phyloP scores from a whole-genome alignment of 2,113 vertebrate genomes.

The Ornithorhynchus anatinus region DNA sequence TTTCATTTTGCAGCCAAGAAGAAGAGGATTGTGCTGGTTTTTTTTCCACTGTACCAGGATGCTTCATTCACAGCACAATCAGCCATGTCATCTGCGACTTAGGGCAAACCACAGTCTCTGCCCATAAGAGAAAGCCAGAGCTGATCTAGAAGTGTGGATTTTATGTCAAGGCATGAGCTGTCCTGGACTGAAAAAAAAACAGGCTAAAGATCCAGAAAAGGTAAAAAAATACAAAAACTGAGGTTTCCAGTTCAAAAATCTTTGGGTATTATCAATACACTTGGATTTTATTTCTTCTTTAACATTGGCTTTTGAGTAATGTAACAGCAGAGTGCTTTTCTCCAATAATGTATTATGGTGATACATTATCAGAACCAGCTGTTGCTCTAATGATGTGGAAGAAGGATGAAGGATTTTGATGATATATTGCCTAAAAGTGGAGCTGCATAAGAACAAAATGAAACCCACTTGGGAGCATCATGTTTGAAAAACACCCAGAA shows the following conservation, averaged over 20 bases:
- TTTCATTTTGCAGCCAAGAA: too few species aligned
- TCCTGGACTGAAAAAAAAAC: neutral
- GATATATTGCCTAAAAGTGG: conserved; percentile 24
- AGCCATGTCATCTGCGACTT: too few species aligned
- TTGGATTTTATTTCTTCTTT: neutral
- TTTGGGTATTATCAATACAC: neutral
- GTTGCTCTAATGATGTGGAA: conserved; percentile 26
- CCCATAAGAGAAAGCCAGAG: too few species aligned
- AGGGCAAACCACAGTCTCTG: too few species aligned
- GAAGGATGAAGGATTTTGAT: conserved; percentile 11
- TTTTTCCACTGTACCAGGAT: too few species aligned
- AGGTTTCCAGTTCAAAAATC: neutral
- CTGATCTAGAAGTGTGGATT: too few species aligned
- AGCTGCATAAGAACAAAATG: neutral
- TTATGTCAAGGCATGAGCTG: neutral
- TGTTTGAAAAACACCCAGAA: neutral
- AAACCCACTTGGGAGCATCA: neutral
- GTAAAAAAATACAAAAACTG: neutral
- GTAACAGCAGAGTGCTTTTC: conserved; percentile 1
- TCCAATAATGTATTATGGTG: conserved; percentile 36
- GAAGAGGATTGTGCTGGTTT: too few species aligned
- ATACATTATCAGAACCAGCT: conserved; percentile 34
- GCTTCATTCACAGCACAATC: too few species aligned
- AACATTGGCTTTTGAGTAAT: conserved; percentile 21
- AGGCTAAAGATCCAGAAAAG: neutral